Evolutionary conservation across 1,140 invertebrate species (phyloP).

Genomic region (Diorhabda sublineata): DNA sequence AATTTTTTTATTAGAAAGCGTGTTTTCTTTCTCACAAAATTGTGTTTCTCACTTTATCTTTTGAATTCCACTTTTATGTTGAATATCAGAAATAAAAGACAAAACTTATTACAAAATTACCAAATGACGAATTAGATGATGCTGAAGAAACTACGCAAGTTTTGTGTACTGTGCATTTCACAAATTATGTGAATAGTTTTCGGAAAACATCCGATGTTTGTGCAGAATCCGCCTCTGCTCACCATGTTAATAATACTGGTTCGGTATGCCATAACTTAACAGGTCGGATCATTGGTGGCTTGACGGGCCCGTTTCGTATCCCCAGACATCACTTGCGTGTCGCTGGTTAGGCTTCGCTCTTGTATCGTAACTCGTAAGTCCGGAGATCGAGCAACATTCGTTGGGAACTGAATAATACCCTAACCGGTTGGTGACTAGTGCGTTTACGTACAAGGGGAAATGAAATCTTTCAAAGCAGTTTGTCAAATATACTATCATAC

Average conservation of each 20-base stretch:
- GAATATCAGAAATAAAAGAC: too few species aligned
- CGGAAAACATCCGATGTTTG: background rate
- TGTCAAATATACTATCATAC: too few species aligned
- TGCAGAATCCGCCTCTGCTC: background rate
- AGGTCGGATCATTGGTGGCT: slow-evolving; percentile 14
- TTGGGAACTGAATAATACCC: slow-evolving; percentile 16
- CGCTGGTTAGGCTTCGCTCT: slow-evolving; percentile 21
- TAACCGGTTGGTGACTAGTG: slow-evolving; percentile 25
- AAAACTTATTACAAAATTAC: too few species aligned
- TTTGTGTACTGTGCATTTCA: background rate
- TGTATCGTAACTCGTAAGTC: slow-evolving; percentile 27
- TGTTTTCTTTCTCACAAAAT: too few species aligned
- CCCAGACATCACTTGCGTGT: slow-evolving; percentile 28
- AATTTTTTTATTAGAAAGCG: too few species aligned
- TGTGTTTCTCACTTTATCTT: too few species aligned
- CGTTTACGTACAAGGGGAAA: background rate
- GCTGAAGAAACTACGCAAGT: too few species aligned
- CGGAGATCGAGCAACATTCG: slow-evolving; percentile 4
- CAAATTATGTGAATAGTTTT: too few species aligned
- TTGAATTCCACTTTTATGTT: too few species aligned
- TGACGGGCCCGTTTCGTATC: slow-evolving; percentile 16
- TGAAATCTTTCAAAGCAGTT: too few species aligned
- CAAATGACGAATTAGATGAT: too few species aligned
- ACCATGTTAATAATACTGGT: background rate
- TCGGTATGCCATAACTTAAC: slow-evolving; percentile 20